phyloP scores from a whole-genome alignment of 2,888 invertebrate species.

The Tiliacea aurago region DNA sequence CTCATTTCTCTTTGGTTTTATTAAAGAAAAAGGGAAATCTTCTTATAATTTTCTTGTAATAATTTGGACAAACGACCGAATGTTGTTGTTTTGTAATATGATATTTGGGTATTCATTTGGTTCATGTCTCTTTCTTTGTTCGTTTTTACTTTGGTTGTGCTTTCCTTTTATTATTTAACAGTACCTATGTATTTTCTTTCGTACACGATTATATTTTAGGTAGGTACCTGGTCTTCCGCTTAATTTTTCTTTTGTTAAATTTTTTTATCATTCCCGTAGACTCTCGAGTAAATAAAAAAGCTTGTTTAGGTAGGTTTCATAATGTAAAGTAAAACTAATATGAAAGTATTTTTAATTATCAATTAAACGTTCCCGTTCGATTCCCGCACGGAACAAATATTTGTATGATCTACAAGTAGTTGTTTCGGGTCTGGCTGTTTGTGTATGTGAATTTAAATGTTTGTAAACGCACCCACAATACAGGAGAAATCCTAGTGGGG shows the following conservation, averaged over 20 bases:
- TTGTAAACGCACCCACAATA: no score
- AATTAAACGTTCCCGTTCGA: no score
- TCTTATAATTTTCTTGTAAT: constrained; percentile 66
- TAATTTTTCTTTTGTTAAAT: neutral
- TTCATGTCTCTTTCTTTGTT: constrained; percentile 45
- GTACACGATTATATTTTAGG: neutral
- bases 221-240: neutral
- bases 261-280: neutral
- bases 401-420: no score
- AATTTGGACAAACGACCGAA: constrained; percentile 53
- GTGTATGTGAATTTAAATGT: no score
- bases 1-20: constrained; percentile 77
- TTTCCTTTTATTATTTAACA: constrained; percentile 19
- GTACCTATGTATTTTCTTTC: neutral
- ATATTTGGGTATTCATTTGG: constrained; percentile 47
- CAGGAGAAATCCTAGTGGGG: no score
- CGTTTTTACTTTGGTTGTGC: constrained; percentile 13
- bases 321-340: neutral
- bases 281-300: neutral
- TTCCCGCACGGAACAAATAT: no score
- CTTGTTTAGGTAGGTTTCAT: neutral
- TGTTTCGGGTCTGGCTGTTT: no score
- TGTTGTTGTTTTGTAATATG: constrained; percentile 56
- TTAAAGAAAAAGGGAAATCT: constrained; percentile 66
- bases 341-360: neutral